A percentile compares a stretch with the other conserved stretches of the same genome.
Conservation (phyloP, 2,888 invertebrate genomes). For the Poecilobothrus nobilitatus region DNA sequence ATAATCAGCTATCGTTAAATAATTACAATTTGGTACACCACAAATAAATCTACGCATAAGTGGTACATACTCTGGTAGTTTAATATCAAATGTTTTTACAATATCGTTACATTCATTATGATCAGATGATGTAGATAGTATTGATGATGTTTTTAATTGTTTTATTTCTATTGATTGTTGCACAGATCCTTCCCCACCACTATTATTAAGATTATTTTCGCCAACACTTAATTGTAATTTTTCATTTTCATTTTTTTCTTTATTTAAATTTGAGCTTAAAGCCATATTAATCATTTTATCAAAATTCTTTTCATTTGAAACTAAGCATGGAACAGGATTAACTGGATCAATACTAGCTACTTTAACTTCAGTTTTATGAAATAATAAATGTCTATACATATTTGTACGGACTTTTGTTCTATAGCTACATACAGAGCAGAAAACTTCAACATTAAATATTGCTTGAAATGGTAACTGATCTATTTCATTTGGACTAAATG, state of each 20-base stretch:
- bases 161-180: constrained; percentile 9
- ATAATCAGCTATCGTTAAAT: constrained; percentile 60
- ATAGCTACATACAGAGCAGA: constrained; percentile 60
- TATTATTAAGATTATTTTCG: no score
- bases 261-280: constrained; percentile 50
- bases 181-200: no score
- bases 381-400: constrained; percentile 59
- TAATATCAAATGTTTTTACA: constrained; percentile 21
- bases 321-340: constrained; percentile 73
- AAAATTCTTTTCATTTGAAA: constrained; percentile 69
- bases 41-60: constrained; percentile 58
- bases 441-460: constrained; percentile 53
- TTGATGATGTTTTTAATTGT: constrained; percentile 14
- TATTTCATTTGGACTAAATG: constrained; percentile 54
- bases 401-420: constrained; percentile 63
- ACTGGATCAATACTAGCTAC: constrained; percentile 63
- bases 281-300: constrained; percentile 80
- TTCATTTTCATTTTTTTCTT: constrained; percentile 22
- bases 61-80: constrained; percentile 47
- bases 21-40: constrained; percentile 60
- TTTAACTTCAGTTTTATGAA: constrained; percentile 53
- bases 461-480: constrained; percentile 55
- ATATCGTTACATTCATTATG: constrained; percentile 11
- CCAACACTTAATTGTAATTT: background rate
- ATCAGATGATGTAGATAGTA: background rate